Base-by-base conservation (phyloP, 2,888 invertebrate species). In the Nemotelus pantherinus region DNA sequence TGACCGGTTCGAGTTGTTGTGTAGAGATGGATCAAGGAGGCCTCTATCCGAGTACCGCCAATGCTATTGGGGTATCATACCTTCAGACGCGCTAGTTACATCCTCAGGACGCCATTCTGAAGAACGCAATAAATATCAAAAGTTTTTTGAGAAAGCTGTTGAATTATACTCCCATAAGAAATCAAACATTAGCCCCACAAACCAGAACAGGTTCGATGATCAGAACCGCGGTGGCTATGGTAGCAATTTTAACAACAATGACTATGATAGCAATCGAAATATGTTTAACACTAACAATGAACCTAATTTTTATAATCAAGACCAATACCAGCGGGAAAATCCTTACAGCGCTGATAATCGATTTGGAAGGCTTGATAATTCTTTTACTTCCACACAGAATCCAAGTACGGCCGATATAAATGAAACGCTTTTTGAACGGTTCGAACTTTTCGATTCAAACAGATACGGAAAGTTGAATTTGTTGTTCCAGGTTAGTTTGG, bases 31-130 rank as follows among this genome's bases (percentile, higher is more conserved):
- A 0, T 88, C 90, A 2, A 90, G 95, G 0, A 89, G 89, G 25
- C 87, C 92, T 0, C 86, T 95, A 9, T 90, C 90, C 0, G 92
- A 94, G 72, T 95, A 92, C 86, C 89, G 90, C 75, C 87, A 87
- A 47, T 97, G 97, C 84, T 93, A 95, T 86, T 97, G 97, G 97
- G 97, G 95, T 4, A 87, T 89, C 67, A 93, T 94, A 9, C 95
- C 95, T 0, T 91, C 95, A 0, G 93, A 95, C 86, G 95, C 95
- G 0, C 86, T 97, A 5, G 94, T 96, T 1, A 93, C 94, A 1
- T 93, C 94, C n/a, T 96, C 96, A 6, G 96, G 94, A 0, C 92
- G 92, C 25, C 83, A 82, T 70, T 77, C 82, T 44, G 74, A 77
- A 0, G 86, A 87, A 64, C 82, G 87, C 1, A 84, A 83, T 85